A percentile compares a stretch with the other conserved stretches of the same genome.
These are phyloP conservation scores for Cryptocheilus praepositus DNA, from an alignment of 2,888 invertebrate species.

Conservation along the genomic window DNA sequence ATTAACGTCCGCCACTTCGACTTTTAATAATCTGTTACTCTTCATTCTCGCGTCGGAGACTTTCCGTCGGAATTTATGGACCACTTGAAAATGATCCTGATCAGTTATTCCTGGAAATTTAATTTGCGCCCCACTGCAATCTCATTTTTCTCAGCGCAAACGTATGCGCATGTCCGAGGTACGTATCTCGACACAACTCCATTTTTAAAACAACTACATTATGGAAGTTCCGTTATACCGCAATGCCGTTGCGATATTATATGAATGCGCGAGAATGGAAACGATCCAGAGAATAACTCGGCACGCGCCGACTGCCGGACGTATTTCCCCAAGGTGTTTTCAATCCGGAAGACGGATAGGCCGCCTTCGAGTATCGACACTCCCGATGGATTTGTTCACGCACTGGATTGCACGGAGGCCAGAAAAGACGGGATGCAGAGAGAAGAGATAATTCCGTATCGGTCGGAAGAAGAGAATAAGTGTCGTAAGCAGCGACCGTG, in stretches of 20 bases:
- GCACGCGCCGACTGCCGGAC: slow-evolving; percentile 32
- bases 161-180: too few species aligned
- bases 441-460: background rate
- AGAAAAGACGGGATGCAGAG: background rate
- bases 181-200: too few species aligned
- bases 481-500: background rate
- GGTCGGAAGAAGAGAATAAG: background rate
- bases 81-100: too few species aligned
- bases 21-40: too few species aligned
- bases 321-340: slow-evolving; percentile 52
- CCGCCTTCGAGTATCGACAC: slow-evolving; percentile 35
- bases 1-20: too few species aligned
- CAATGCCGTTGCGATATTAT: slow-evolving; percentile 9
- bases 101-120: too few species aligned
- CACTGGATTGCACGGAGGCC: slow-evolving; percentile 19
- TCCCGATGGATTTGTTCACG: slow-evolving; percentile 30
- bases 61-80: too few species aligned
- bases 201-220: background rate
- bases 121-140: too few species aligned
- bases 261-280: slow-evolving; percentile 31
- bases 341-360: slow-evolving; percentile 39
- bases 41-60: too few species aligned
- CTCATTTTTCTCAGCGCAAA: too few species aligned
- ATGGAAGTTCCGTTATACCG: slow-evolving; percentile 9
- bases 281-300: slow-evolving; percentile 28